phyloP scores from a whole-genome alignment of 2,888 invertebrate species.

The Alloscopus bannaensis region DNA sequence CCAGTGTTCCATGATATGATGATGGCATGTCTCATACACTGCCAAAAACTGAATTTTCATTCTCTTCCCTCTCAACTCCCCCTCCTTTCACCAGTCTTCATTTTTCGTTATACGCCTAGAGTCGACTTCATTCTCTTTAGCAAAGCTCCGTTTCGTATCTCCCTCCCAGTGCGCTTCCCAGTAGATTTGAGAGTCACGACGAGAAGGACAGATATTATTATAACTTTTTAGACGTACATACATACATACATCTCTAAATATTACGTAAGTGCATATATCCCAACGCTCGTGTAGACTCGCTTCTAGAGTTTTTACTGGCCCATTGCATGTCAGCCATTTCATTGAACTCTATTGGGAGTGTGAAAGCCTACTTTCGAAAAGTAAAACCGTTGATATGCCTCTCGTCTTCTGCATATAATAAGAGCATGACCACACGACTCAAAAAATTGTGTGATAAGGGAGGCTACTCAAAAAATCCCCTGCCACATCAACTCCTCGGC shows the following conservation, averaged over 20 bases:
- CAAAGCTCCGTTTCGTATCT: constrained; percentile 1
- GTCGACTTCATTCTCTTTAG: too few relatives aligned
- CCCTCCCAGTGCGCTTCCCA: constrained; percentile 33
- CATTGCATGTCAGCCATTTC: constrained; percentile 30
- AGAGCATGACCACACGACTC: constrained; percentile 3
- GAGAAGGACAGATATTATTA: too few relatives aligned
- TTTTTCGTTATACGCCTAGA: too few relatives aligned
- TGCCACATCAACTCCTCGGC: too few relatives aligned
- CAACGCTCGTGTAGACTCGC: constrained; percentile 16
- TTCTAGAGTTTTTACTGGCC: not conserved
- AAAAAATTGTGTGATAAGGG: not conserved
- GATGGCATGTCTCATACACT: constrained; percentile 55
- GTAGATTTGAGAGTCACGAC: constrained; percentile 47
- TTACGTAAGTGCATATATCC: too few relatives aligned
- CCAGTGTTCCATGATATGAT: constrained; percentile 51
- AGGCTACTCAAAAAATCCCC: not conserved
- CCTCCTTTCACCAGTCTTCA: constrained; percentile 34
- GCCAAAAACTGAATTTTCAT: constrained; percentile 60
- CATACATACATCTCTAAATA: too few relatives aligned
- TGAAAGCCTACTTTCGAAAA: constrained; percentile 19
- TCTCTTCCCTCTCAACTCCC: constrained; percentile 19
- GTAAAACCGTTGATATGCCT: constrained; percentile 23
- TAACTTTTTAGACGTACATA: too few relatives aligned
- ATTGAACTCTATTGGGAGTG: constrained; percentile 19
- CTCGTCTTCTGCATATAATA: too few relatives aligned